Evolutionary conservation across 1,140 invertebrate species (phyloP), one percentile per base, ranked within the genome.

Genomic region (Scaptomyza graminum): DNA sequence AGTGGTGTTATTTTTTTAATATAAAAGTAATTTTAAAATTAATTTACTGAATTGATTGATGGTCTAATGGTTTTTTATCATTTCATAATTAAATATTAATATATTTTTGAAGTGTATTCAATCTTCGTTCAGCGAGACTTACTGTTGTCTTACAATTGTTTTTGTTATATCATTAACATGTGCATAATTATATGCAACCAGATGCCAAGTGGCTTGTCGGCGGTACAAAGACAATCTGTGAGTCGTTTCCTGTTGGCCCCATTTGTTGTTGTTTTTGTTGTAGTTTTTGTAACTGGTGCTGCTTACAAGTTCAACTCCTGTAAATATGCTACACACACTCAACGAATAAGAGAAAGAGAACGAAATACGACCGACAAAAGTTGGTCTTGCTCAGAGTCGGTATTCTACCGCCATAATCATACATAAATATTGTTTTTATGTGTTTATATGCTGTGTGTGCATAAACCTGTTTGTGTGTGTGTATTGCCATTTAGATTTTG

Each of bases 351-450:
- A 60, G 57, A 61, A 37, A 66, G 64, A 47, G 18, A 57, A 22
- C 55, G 44, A 43, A 43, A 74, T 28, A 46, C 28, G 15, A 65
- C 49, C 79, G 46, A 50, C 69, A 77, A 85, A 84, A 85, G 81
- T 85, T 85, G 39, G 74, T 74, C 77, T 85, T 59, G 65, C 73
- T 51, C 74, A 34, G 51, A 44, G 56, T 51, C 65, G 16, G 68
- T 59, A 61, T 72, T 76, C 50, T 49, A 57, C 78, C 60, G 66
- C 72, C 76, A 76, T 76, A 84, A 76, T 79, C 68, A 65, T 80
- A 79, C 74, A 74, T 76, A 83, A 85, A 84, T 80, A 85, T 80
- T 80, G 56, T 84, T 79, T 70, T 62, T 75, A 57, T 69, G 50
- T 64, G 55, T 67, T 47, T 25, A 43, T 41, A 31, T 55, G 49